Evolutionary conservation across 1,140 invertebrate species (phyloP).

Genomic region (Parasteatoda tepidariorum): DNA sequence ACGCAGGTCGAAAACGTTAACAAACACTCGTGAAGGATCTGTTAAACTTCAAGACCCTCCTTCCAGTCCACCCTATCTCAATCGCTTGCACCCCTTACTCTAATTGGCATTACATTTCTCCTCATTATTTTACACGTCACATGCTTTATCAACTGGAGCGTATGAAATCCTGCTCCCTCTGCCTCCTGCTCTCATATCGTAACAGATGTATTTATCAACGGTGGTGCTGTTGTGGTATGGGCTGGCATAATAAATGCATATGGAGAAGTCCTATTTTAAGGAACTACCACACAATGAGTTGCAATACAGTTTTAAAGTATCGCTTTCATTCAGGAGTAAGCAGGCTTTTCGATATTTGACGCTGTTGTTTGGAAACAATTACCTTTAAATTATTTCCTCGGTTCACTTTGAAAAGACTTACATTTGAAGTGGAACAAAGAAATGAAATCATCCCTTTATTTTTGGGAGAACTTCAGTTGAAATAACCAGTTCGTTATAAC

Average conservation of each 20-base stretch:
- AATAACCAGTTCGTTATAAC: not conserved
- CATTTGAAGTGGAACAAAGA: not conserved
- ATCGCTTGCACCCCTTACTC: not conserved
- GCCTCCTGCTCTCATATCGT: not conserved
- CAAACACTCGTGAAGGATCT: conserved; percentile 35
- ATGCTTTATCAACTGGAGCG: conserved; percentile 27
- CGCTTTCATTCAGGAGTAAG: too few relatives aligned
- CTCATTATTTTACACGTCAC: conserved; percentile 54
- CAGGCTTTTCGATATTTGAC: too few relatives aligned
- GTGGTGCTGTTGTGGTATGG: not conserved
- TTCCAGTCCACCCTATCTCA: not conserved
- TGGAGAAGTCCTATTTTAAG: not conserved
- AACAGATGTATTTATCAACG: conserved; percentile 49
- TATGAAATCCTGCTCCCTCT: not conserved
- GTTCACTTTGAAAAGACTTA: not conserved
- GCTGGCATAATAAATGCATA: not conserved
- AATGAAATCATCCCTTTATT: not conserved
- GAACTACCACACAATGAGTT: too few relatives aligned
- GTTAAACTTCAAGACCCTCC: conserved; percentile 24
- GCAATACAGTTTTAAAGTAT: too few relatives aligned
- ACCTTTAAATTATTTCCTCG: not conserved
- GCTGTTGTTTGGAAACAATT: too few relatives aligned
- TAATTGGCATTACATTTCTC: conserved; percentile 56
- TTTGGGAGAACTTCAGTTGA: not conserved
- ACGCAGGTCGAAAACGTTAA: conserved; percentile 47